These are phyloP conservation scores for Brachyhypopomus gauderio DNA, from an alignment of 2,113 vertebrate species.

Conservation along the genomic window DNA sequence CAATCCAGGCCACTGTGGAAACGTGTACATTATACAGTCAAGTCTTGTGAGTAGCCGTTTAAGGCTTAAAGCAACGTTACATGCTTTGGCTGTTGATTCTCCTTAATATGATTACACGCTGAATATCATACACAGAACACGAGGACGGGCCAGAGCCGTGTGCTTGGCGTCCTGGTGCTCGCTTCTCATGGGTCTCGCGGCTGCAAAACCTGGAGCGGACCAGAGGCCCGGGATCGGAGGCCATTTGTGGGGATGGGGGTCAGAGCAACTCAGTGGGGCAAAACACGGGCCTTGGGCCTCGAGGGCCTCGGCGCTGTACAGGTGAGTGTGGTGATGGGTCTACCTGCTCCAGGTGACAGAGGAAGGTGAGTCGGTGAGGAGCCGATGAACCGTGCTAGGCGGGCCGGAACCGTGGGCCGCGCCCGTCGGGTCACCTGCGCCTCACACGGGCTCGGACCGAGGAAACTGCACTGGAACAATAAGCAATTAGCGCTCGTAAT, in stretches of 20 bases:
- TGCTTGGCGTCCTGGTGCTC: constrained; percentile 65
- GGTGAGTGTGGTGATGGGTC: no score
- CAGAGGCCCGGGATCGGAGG: not conserved
- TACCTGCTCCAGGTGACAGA: no score
- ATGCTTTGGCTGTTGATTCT: constrained; percentile 91
- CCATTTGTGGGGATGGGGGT: not conserved
- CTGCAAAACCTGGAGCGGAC: not conserved
- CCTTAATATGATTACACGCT: constrained; percentile 70
- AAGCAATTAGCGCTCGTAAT: no score
- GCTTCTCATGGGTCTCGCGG: constrained; percentile 80
- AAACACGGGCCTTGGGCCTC: constrained; percentile 17
- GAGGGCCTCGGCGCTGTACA: no score
- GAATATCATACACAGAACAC: constrained; percentile 87
- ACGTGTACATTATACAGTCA: constrained; percentile 80
- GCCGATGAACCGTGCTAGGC: no score
- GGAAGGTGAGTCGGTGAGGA: no score
- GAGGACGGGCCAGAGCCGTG: constrained; percentile 77
- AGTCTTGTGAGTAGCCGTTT: constrained; percentile 79
- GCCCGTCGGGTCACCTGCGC: no score
- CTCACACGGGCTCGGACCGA: no score
- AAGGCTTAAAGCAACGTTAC: constrained; percentile 89
- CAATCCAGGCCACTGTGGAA: constrained; percentile 81
- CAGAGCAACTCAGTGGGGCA: no score
- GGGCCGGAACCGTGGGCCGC: no score
- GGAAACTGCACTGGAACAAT: no score